Conservation (phyloP, 2,888 invertebrate species). For the Corythucha ciliata region DNA sequence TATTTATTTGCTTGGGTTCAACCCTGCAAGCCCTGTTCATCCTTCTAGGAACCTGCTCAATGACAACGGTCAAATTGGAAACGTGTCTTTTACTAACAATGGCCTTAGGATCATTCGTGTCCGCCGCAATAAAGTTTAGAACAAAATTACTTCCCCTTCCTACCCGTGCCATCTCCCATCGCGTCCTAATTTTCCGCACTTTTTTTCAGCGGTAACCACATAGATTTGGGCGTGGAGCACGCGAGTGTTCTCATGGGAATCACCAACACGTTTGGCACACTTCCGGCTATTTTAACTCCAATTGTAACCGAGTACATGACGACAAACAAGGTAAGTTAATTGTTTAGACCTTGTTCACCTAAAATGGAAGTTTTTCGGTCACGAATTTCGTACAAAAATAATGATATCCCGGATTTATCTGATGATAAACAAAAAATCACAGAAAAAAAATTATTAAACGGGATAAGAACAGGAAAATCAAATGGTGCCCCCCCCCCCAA, state of each 20-base stretch:
- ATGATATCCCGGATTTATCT: no score
- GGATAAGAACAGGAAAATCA: no score
- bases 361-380: no score
- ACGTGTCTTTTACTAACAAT: slow-evolving; percentile 76
- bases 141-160: background rate
- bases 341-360: no score
- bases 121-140: slow-evolving; percentile 75
- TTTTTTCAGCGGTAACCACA: slow-evolving; percentile 58
- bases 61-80: slow-evolving; percentile 58
- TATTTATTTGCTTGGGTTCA: slow-evolving; percentile 67
- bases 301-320: slow-evolving; percentile 70
- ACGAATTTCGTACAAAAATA: no score
- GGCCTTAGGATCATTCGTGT: slow-evolving; percentile 83
- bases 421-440: no score
- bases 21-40: slow-evolving; percentile 76
- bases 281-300: slow-evolving; percentile 88
- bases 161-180: background rate
- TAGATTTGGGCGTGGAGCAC: slow-evolving; percentile 85
- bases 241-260: slow-evolving; percentile 87
- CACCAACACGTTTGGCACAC: slow-evolving; percentile 80
- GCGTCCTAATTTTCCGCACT: slow-evolving; percentile 34
- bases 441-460: no score
- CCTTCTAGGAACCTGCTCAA: slow-evolving; percentile 66
- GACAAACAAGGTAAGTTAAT: slow-evolving; percentile 52
- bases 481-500: no score